Base-by-base conservation (phyloP, 2,113 vertebrate genomes). In the Maccullochella peelii region DNA sequence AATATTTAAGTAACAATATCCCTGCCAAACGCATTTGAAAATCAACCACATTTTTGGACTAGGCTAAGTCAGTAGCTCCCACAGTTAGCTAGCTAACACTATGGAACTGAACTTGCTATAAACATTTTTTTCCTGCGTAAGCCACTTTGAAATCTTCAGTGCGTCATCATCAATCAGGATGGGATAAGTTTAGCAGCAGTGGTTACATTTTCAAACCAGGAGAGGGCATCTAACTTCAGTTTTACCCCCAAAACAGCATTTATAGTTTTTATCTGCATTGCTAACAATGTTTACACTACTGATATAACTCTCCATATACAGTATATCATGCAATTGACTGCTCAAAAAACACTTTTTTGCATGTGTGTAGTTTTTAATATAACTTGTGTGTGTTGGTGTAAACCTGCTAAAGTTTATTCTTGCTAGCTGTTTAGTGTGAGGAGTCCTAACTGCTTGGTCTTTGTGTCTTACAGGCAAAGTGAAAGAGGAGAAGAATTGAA, bases 381-480 rank as follows among this genome's bases (percentile, higher is more conserved):
- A 8, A 14, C 16, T 5, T 47, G 23, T 27, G 40, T 40, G 16
- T 79, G 38, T 54, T 16, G 12, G n/a, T 83, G 36, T 62, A 62
- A 52, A 55, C 62, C 57, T 58, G 69, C 33, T 36, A 25, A 76
- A 55, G 4, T 33, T 21, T 14, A 33, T 25, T 83, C 33, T 73
- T 2, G 27, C 12, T 62, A 5, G 54, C 18, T 70, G 58, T 40
- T 81, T 47, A 78, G 44, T 44, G 21, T 67, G 27, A 36, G 27
- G 38, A 62, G 54, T 69, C 42, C 75, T 89, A 77, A 90, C 83
- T 68, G 30, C 33, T 71, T 65, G 59, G 58, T 87, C 16, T 90
- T 86, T 92, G 71, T 94, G 85, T 90, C 62, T 87, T 87, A 16
- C 88, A 93, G 91, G 86, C n/a, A 47, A 79, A 80, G 69, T 86